Base-by-base conservation (phyloP, 2,888 invertebrate genomes). In the Calephelis perditalis region DNA sequence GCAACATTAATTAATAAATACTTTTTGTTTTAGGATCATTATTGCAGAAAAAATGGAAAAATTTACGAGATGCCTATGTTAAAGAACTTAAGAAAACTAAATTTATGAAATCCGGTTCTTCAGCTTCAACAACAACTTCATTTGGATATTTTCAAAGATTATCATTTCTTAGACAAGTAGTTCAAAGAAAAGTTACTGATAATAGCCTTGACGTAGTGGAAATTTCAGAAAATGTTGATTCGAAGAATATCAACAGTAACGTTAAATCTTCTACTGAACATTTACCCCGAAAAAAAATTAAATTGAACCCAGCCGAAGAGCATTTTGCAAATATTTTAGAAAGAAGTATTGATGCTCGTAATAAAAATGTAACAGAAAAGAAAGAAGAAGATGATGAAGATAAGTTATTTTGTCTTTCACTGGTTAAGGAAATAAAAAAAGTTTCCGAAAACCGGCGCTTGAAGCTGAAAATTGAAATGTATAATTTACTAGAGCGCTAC, bases 21-120 rank as follows among this genome's bases (percentile, higher is more conserved):
- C 61, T 67, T 60, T 63, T 63, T 67, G 62, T 67, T 67, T 63
- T 58, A 62, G 64, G 12, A 49, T 60, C 61, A 57, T 63, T 61
- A 35, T 62, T 69, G 67, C 69, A 67, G 62, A 66, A 67, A 52
- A 69, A 69, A 46, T 68, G 66, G 67, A 67, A 69, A 61, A 67
- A 63, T 65, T 56, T 67, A 68, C 58, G 62, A 46, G 65, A 67
- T 65, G 65, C 64, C 64, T 68, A 64, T 67, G 65, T 67, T 59
- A 68, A 62, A 67, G 67, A 63, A 64, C 59, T 63, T 62, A 67
- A 67, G 62, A 68, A 68, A 67, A 64, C 60, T 40, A 63, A 60
- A 56, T 58, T 58, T 63, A 40, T 58, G 36, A 67, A 68, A 65
- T 68, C 67, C 54, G 68, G 67, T 63, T 67, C 67, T 62, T 63